A percentile compares a stretch with the other conserved stretches of the same genome.
Conservation (phyloP, 2,888 invertebrate genomes). For the Pemphredon lugubris region DNA sequence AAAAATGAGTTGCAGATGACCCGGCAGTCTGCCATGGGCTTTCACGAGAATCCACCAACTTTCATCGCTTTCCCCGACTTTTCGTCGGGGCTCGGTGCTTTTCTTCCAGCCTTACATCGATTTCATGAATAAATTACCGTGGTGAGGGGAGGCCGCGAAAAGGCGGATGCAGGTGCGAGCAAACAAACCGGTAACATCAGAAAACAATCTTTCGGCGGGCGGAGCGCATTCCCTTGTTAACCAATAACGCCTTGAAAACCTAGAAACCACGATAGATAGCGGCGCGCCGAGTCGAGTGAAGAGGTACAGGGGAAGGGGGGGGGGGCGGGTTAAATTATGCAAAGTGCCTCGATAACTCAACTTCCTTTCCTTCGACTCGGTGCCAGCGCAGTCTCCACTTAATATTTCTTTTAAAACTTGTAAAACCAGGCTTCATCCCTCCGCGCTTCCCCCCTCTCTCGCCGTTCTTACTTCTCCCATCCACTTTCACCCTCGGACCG, state of each 20-base stretch:
- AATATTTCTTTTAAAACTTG: slow-evolving; percentile 68
- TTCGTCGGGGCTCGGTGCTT: neutral
- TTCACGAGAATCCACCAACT: neutral
- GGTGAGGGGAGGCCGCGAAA: neutral
- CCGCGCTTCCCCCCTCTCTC: neutral
- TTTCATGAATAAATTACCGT: slow-evolving; percentile 44
- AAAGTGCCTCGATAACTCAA: slow-evolving; percentile 71
- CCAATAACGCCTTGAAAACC: slow-evolving; percentile 20
- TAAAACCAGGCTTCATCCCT: slow-evolving; percentile 34
- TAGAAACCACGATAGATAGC: slow-evolving; percentile 22
- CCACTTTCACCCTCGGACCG: slow-evolving; percentile 24
- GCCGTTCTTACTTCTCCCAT: slow-evolving; percentile 12
- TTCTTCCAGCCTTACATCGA: slow-evolving; percentile 5
- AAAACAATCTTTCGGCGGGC: slow-evolving; percentile 30
- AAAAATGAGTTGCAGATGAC: neutral
- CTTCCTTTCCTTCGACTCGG: slow-evolving; percentile 43
- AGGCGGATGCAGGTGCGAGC: slow-evolving; percentile 8
- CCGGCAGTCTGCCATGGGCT: neutral
- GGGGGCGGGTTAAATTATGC: slow-evolving; percentile 66
- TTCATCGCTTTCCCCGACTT: neutral
- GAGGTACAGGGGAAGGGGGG: neutral
- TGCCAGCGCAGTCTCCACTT: slow-evolving; percentile 43
- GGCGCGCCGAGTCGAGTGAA: neutral
- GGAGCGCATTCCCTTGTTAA: slow-evolving; percentile 30
- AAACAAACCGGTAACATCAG: slow-evolving; percentile 37